Evolutionary conservation across 2,113 vertebrate species (phyloP).

Genomic region (Clinocottus analis): DNA sequence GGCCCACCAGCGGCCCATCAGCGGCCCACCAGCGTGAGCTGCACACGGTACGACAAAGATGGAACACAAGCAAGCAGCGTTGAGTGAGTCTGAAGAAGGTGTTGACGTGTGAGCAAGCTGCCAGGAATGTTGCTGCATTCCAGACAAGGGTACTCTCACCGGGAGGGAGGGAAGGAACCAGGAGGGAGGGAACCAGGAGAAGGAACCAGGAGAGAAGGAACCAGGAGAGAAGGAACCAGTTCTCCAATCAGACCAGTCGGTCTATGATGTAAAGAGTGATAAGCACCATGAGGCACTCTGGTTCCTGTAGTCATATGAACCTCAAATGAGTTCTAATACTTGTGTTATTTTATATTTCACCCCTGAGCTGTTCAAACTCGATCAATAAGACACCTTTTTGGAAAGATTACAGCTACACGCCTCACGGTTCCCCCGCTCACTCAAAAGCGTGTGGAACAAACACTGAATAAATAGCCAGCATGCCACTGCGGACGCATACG

Average conservation of each 20-base stretch:
- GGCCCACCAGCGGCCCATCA: not conserved
- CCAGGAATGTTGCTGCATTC: constrained; percentile 79
- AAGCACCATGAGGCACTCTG: too few relatives aligned
- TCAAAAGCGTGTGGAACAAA: not conserved
- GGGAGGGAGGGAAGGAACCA: constrained; percentile 5
- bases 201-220: too few relatives aligned
- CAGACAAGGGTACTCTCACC: constrained; percentile 44
- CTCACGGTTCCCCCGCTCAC: not conserved
- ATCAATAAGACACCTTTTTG: too few relatives aligned
- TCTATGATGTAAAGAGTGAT: too few relatives aligned
- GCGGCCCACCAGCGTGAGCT: not conserved
- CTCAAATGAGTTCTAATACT: too few relatives aligned
- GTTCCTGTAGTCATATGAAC: too few relatives aligned
- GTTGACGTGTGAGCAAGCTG: constrained; percentile 53
- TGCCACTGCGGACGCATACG: not conserved
- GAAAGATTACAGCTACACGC: too few relatives aligned
- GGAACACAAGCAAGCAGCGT: not conserved
- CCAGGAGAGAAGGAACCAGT: too few relatives aligned
- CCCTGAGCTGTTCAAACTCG: too few relatives aligned
- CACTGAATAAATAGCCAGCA: not conserved
- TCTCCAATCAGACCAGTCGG: too few relatives aligned
- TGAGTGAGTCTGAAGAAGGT: constrained; percentile 35
- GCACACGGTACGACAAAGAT: not conserved
- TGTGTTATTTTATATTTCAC: too few relatives aligned
- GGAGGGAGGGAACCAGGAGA: too few relatives aligned